These are phyloP conservation scores for Solea senegalensis DNA, from an alignment of 2,113 vertebrate genomes.

Conservation along the genomic window DNA sequence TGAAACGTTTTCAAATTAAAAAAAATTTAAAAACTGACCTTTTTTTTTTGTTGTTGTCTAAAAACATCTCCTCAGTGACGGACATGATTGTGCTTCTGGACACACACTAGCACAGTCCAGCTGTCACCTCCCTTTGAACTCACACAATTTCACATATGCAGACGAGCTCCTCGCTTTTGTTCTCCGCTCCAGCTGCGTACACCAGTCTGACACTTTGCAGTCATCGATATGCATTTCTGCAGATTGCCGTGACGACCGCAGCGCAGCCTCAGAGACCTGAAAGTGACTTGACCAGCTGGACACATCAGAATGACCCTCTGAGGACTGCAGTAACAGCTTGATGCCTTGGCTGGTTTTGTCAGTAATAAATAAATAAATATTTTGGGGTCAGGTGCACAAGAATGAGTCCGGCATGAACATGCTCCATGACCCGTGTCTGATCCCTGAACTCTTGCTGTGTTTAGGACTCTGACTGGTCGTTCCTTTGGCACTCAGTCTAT, in stretches of 20 bases:
- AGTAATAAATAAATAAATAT: constrained; percentile 82
- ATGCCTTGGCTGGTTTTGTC: constrained; percentile 68
- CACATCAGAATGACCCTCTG: constrained; percentile 23
- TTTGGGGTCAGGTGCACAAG: constrained; percentile 57
- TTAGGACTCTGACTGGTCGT: constrained; percentile 23
- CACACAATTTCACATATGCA: constrained; percentile 18
- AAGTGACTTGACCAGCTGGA: constrained; percentile 31
- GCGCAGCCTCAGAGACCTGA: constrained; percentile 16
- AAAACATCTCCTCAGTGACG: constrained; percentile 34
- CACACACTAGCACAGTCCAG: constrained; percentile 54
- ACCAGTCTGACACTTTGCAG: neutral
- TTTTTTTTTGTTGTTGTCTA: constrained; percentile 57
- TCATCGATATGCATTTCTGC: constrained; percentile 1
- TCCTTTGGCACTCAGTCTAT: constrained; percentile 87
- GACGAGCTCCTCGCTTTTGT: neutral
- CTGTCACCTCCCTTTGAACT: constrained; percentile 33
- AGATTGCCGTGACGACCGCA: constrained; percentile 8
- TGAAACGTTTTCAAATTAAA: constrained; percentile 35
- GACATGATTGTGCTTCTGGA: constrained; percentile 65
- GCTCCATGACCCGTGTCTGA: constrained; percentile 55
- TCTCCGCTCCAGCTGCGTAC: constrained; percentile 4
- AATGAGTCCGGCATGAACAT: constrained; percentile 45
- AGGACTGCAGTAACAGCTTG: constrained; percentile 59
- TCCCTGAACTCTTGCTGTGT: constrained; percentile 58
- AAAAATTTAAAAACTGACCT: constrained; percentile 45